Percentiles rank a stretch among this genome's conserved stretches.
Evolutionary conservation across 2,888 invertebrate species (phyloP).

Genomic region (Eupithecia subfuscata): DNA sequence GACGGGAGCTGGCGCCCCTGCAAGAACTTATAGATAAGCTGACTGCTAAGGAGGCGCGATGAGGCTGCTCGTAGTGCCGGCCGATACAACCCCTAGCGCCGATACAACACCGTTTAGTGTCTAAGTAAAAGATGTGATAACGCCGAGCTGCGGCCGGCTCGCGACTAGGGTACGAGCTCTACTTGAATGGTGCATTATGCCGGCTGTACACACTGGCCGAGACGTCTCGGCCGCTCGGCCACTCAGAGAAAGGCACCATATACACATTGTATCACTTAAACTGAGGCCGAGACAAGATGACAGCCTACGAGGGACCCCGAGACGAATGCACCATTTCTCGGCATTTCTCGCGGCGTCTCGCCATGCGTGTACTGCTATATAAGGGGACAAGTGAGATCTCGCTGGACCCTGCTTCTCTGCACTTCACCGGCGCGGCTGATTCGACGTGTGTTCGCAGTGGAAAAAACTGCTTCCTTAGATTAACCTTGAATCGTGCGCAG

Average conservation of each 20-base stretch:
- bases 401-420: neutral
- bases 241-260: neutral
- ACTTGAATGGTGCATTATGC: neutral
- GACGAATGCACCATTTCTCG: neutral
- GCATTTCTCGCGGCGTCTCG: neutral
- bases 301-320: neutral
- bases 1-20: constrained; percentile 97
- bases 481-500: neutral
- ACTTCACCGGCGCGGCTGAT: neutral
- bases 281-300: neutral
- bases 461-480: neutral
- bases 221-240: neutral
- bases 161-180: constrained; percentile 2
- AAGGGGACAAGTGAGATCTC: neutral
- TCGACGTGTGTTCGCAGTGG: neutral
- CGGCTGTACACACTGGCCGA: neutral
- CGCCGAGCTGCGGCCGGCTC: constrained; percentile 9
- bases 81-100: constrained; percentile 5
- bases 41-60: constrained; percentile 94
- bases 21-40: constrained; percentile 99
- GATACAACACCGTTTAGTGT: constrained; percentile 2
- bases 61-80: constrained; percentile 64
- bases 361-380: neutral
- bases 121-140: constrained; percentile 6
- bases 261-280: neutral